Conservation (phyloP, 1,140 invertebrate genomes). For the Andrena cerasifolii region DNA sequence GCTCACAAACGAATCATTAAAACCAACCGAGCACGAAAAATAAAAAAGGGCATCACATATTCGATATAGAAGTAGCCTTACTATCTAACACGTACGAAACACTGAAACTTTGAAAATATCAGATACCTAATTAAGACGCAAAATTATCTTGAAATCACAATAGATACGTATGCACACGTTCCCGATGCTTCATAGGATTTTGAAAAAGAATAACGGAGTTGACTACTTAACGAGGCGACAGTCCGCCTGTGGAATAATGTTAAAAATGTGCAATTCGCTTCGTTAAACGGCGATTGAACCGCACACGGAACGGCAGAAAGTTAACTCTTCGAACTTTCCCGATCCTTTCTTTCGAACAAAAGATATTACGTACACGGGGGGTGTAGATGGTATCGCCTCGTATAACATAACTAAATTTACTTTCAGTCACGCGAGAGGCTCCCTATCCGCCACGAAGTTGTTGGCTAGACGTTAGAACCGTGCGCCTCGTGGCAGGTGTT, state of each 20-base stretch:
- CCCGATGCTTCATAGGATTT: no score
- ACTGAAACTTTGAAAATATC: no score
- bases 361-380: slow-evolving; percentile 37
- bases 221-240: background rate
- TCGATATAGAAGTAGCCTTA: no score
- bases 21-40: no score
- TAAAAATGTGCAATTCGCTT: background rate
- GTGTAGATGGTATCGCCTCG: slow-evolving; percentile 31
- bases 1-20: no score
- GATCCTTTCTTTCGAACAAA: slow-evolving; percentile 16
- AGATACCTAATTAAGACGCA: no score
- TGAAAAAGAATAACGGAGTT: no score
- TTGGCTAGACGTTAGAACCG: slow-evolving; percentile 13
- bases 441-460: slow-evolving; percentile 30
- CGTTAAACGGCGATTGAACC: background rate
- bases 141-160: no score
- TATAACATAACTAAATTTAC: slow-evolving; percentile 53
- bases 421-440: slow-evolving; percentile 44
- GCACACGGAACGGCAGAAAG: background rate
- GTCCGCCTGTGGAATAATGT: background rate
- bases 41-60: no score
- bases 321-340: slow-evolving; percentile 1
- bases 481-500: slow-evolving; percentile 41
- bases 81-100: no score
- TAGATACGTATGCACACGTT: no score